Percentiles rank a stretch among this genome's conserved stretches.
phyloP scores from a whole-genome alignment of 2,113 vertebrate species.

The Ochotona curzoniae region DNA sequence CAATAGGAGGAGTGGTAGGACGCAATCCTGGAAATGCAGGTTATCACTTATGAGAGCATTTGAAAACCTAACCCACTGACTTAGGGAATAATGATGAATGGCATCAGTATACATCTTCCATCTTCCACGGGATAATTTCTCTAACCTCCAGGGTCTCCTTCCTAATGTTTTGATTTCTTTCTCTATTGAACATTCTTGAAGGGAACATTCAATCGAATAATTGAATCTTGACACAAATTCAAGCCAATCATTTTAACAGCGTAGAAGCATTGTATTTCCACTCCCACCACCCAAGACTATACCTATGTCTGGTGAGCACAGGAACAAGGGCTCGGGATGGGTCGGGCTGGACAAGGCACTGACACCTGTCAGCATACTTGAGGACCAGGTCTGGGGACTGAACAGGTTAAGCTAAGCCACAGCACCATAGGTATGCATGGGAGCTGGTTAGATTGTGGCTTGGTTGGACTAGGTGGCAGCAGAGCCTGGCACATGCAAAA shows the following conservation, averaged over 20 bases:
- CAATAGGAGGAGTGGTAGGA: neutral
- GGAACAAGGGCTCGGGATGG: too few species aligned
- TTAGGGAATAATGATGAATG: neutral
- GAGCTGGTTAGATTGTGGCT: too few species aligned
- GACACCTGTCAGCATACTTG: too few species aligned
- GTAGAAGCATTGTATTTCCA: neutral
- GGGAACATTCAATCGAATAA: neutral
- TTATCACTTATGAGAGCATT: neutral
- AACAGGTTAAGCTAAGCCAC: too few species aligned
- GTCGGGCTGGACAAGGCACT: too few species aligned
- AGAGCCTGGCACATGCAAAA: too few species aligned
- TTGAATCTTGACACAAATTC: constrained; percentile 20
- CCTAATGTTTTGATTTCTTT: neutral
- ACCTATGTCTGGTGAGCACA: too few species aligned
- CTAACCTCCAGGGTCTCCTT: neutral
- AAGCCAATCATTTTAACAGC: neutral
- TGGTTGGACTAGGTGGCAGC: too few species aligned
- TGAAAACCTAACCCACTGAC: neutral
- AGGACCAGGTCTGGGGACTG: too few species aligned
- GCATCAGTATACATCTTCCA: neutral
- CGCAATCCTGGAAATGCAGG: neutral
- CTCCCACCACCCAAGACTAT: too few species aligned
- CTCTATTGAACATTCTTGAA: neutral
- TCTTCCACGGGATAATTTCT: neutral
- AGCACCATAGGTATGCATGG: too few species aligned